phyloP scores from a whole-genome alignment of 2,797 vertebrate genomes.

The Sebastes oblongus region DNA sequence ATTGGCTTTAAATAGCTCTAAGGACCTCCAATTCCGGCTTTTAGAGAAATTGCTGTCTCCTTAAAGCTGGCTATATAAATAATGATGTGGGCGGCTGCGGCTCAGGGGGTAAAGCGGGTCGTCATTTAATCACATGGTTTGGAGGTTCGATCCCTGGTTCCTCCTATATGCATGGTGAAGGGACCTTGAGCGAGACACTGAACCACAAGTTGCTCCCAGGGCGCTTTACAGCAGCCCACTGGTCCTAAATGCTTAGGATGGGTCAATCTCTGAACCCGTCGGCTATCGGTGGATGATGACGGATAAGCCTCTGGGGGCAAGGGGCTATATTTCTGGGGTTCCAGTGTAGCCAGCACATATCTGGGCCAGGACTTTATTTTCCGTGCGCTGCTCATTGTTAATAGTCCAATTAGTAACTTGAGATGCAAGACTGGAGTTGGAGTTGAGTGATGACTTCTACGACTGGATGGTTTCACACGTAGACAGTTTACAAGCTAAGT shows the following conservation, averaged over 20 bases:
- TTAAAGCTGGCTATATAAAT: background rate
- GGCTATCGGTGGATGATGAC: no score
- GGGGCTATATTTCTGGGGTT: no score
- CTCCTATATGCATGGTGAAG: background rate
- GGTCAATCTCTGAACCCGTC: no score
- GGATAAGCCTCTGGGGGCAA: no score
- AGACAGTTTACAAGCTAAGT: background rate
- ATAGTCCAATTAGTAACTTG: no score
- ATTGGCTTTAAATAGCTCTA: background rate
- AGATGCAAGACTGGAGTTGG: background rate
- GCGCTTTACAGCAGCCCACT: no score
- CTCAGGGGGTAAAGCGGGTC: background rate
- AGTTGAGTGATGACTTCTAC: background rate
- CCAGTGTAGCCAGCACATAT: no score
- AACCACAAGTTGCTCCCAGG: no score
- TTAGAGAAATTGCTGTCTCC: background rate
- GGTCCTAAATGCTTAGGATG: background rate
- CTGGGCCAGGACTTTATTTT: no score
- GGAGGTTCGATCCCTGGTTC: background rate
- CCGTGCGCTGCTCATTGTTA: no score
- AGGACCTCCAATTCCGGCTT: background rate
- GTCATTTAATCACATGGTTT: background rate
- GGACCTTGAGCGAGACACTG: background rate
- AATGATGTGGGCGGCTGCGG: background rate
- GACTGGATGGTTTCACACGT: background rate